Conservation (phyloP, 2,888 invertebrate species). For the Cheilosia vernalis region DNA sequence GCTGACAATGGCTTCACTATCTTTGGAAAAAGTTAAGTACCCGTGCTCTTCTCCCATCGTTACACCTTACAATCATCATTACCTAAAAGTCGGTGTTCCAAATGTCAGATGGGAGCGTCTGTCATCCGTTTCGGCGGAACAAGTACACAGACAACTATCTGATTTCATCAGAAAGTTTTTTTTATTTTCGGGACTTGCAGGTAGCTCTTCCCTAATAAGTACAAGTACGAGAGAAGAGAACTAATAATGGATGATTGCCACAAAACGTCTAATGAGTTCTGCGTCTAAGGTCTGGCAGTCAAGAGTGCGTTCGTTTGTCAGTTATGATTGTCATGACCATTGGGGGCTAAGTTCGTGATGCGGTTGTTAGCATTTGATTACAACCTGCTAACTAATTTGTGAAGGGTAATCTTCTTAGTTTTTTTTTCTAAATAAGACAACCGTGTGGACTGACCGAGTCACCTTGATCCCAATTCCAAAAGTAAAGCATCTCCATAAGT, state of each 20-base stretch:
- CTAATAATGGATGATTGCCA: constrained; percentile 29
- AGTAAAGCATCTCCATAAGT: background rate
- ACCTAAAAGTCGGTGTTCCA: constrained; percentile 47
- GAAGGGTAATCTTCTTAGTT: constrained; percentile 40
- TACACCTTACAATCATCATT: constrained; percentile 43
- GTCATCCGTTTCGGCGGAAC: constrained; percentile 58
- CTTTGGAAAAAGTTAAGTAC: constrained; percentile 10
- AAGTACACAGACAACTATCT: constrained; percentile 9
- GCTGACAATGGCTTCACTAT: background rate
- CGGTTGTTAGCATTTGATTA: constrained; percentile 67
- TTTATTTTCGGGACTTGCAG: background rate
- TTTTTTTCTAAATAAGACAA: constrained; percentile 26
- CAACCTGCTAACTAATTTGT: constrained; percentile 24
- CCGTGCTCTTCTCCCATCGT: constrained; percentile 26
- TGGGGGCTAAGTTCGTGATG: constrained; percentile 60
- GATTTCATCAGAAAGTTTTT: constrained; percentile 21
- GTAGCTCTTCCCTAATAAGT: constrained; percentile 5
- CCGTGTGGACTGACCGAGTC: constrained; percentile 53
- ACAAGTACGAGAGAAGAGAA: background rate
- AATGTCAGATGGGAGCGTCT: constrained; percentile 33
- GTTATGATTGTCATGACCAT: constrained; percentile 31
- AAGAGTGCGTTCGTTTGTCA: constrained; percentile 19
- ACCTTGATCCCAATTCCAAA: constrained; percentile 62
- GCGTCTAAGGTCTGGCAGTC: constrained; percentile 1
- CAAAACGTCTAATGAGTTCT: constrained; percentile 25